phyloP scores from a whole-genome alignment of 2,888 invertebrate genomes.

The Agriotes lineatus region DNA sequence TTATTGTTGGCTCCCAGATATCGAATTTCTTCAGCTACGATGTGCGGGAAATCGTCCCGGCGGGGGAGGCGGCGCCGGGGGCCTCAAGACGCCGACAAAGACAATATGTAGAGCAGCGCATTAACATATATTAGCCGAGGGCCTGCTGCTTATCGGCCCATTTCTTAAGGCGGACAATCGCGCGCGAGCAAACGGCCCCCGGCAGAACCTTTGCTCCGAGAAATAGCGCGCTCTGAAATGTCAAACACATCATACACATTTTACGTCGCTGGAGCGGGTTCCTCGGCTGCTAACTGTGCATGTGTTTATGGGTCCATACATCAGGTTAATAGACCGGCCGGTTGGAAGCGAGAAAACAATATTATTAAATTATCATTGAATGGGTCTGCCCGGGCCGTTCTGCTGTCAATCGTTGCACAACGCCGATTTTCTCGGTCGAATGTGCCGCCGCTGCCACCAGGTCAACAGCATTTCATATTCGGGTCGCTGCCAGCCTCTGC shows the following conservation, averaged over 20 bases:
- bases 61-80: slow-evolving; percentile 49
- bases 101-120: slow-evolving; percentile 65
- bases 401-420: slow-evolving; percentile 25
- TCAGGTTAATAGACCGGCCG: slow-evolving; percentile 50
- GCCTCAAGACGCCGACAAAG: slow-evolving; percentile 63
- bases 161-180: slow-evolving; percentile 54
- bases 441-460: no score
- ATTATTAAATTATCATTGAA: slow-evolving; percentile 47
- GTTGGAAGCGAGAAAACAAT: slow-evolving; percentile 49
- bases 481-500: no score
- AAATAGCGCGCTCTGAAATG: slow-evolving; percentile 56
- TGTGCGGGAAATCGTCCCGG: no score
- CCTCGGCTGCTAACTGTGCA: slow-evolving; percentile 48
- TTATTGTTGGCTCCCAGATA: slow-evolving; percentile 9
- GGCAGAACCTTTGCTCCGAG: slow-evolving; percentile 48
- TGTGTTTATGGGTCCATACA: slow-evolving; percentile 50
- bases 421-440: background rate
- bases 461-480: no score
- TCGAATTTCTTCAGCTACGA: slow-evolving; percentile 1
- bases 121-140: slow-evolving; percentile 62
- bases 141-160: slow-evolving; percentile 47
- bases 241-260: slow-evolving; percentile 60
- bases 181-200: slow-evolving; percentile 53
- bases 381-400: slow-evolving; percentile 24
- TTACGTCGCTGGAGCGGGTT: slow-evolving; percentile 54